Base-by-base conservation (phyloP, 2,888 invertebrate species). In the Chaitophorus viminalis region DNA sequence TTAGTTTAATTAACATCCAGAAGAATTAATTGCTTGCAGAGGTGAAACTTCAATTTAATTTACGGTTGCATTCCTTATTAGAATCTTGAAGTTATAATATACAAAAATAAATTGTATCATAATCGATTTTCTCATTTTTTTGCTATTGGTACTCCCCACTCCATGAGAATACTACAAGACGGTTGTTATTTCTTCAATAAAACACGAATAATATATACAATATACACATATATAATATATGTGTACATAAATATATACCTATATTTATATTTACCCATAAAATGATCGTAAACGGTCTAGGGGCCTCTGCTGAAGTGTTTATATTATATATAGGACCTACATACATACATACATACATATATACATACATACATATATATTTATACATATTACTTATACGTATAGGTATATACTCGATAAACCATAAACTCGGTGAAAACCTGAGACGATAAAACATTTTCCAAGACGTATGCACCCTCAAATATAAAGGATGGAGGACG, bases 391-490 rank as follows among this genome's bases (percentile, higher is more conserved):
- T 78, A 78, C 33, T 25, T 54, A 82, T 11, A 17, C 11, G 52
- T 75, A 29, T 60, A 18, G 36, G 21, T 36, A 36, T 77, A 74
- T 65, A 60, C 52, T 33, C 72, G 72, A 87, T 74, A 87, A 87
- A 87, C 79, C 78, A 79, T 86, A 77, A 85, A 77, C 78, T 36
- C 52, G 78, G 70, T 52, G 77, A 68, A 78, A 77, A 86, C 79
- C 79, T 25, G 72, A 74, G 79, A 87, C 86, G 86, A 87, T 81
- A 81, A 87, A 79, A 79, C 60, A 72, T 87, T 79, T 74, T 79
- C 54, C 60, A 33, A 78, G 77, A 70, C 78, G 72, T 79, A 86
- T 54, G 70, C 72, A 60, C 54, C 33, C 46, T 52, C n/a, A 25
- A 84, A 46, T 46, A 74, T 25, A n/a, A 72, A 3, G 72, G n/a